Conservation (phyloP, 2,888 invertebrate genomes). For the Trimorus sp. region DNA sequence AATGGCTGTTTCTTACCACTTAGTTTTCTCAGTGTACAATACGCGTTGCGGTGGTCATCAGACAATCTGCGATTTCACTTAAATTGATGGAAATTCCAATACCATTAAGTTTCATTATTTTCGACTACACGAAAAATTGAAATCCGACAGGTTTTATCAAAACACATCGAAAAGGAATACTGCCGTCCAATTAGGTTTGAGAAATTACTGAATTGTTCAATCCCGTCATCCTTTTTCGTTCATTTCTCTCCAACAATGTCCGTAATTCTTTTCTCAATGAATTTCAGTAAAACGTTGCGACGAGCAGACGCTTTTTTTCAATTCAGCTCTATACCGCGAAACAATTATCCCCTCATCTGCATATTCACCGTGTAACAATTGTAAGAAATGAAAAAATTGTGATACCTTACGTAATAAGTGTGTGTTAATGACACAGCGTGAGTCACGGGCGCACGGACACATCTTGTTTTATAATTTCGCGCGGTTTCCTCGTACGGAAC, state of each 20-base stretch:
- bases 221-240: background rate
- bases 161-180: too few relatives aligned
- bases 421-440: slow-evolving; percentile 49
- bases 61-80: too few relatives aligned
- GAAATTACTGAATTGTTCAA: too few relatives aligned
- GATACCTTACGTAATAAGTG: slow-evolving; percentile 45
- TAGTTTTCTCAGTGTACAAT: too few relatives aligned
- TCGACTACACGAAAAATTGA: too few relatives aligned
- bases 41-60: too few relatives aligned
- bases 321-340: slow-evolving; percentile 10
- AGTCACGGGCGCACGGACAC: slow-evolving; percentile 27
- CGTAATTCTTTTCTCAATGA: background rate
- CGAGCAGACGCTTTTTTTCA: too few relatives aligned
- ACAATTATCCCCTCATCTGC: slow-evolving; percentile 39
- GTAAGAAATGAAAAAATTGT: slow-evolving; percentile 29
- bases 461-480: slow-evolving; percentile 41
- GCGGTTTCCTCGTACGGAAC: slow-evolving; percentile 34
- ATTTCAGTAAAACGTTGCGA: background rate
- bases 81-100: too few relatives aligned
- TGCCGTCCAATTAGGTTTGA: too few relatives aligned
- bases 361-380: slow-evolving; percentile 42
- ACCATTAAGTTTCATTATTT: too few relatives aligned
- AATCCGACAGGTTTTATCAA: too few relatives aligned
- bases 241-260: background rate
- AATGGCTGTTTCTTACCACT: too few relatives aligned